phyloP scores from a whole-genome alignment of 2,797 vertebrate genomes.

The Coracias cyanogaster region DNA sequence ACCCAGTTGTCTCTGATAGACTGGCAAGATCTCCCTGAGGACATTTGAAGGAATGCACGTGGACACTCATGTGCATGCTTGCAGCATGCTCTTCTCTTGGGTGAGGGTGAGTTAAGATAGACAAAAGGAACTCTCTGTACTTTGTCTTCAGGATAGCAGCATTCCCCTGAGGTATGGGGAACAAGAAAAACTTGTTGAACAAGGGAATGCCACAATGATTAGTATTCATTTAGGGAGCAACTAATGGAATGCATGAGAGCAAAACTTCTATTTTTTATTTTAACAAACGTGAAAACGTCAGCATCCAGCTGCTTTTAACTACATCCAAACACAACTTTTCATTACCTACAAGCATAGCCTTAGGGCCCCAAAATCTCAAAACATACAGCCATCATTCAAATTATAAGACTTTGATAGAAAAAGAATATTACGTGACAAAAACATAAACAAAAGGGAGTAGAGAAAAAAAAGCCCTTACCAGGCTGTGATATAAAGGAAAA shows the following conservation, averaged over 20 bases:
- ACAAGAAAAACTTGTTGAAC: conserved; percentile 27
- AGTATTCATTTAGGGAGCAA: not conserved
- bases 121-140: not conserved
- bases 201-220: not conserved
- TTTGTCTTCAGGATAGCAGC: not conserved
- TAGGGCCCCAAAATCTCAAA: not conserved
- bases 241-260: not conserved
- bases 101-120: not conserved
- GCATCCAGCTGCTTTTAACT: not conserved
- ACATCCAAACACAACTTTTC: not conserved
- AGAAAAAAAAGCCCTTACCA: not conserved
- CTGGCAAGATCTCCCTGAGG: not conserved
- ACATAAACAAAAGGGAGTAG: not conserved
- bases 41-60: not conserved
- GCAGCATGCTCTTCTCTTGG: not conserved
- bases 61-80: not conserved
- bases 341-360: not conserved
- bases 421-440: not conserved
- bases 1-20: not conserved
- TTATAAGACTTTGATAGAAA: not conserved
- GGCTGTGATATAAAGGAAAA: not conserved
- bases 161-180: not conserved
- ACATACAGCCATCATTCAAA: not conserved
- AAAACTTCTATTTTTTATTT: not conserved
- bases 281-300: not conserved